phyloP scores from a whole-genome alignment of 2,888 invertebrate genomes.

The Mayetiola destructor region DNA sequence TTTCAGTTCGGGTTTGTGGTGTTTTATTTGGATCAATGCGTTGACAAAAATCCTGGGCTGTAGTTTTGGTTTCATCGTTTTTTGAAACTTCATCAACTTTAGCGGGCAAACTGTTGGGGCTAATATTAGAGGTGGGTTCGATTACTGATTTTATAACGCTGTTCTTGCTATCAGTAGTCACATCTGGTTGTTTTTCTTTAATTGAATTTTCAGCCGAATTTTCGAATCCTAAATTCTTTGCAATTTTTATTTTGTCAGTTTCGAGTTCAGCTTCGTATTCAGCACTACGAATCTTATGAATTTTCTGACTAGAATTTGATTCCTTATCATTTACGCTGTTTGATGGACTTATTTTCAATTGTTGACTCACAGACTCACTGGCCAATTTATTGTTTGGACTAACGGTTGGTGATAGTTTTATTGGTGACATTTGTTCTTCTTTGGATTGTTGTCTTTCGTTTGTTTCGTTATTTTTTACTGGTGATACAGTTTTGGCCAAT shows the following conservation, averaged over 20 bases:
- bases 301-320: not conserved
- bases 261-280: conserved; percentile 37
- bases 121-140: not conserved
- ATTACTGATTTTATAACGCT: conserved; percentile 13
- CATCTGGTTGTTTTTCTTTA: conserved; percentile 1
- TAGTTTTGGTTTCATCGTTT: conserved; percentile 14
- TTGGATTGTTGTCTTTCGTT: conserved; percentile 16
- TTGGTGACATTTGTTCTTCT: conserved; percentile 17
- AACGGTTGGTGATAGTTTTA: conserved; percentile 29
- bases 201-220: not conserved
- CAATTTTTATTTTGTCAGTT: conserved; percentile 34
- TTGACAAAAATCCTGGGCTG: conserved; percentile 1
- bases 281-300: conserved; percentile 20
- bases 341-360: no score
- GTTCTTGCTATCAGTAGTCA: not conserved
- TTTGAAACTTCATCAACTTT: conserved; percentile 7
- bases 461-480: conserved; percentile 17
- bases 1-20: not conserved
- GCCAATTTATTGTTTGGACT: no score
- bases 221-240: not conserved
- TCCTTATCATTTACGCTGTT: not conserved
- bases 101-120: not conserved
- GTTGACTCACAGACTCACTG: conserved; percentile 28
- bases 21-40: conserved; percentile 7
- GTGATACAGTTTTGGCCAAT: conserved; percentile 12